A percentile compares a stretch with the other conserved stretches of the same genome.
These are phyloP conservation scores for Sarcophaga variegata DNA, from an alignment of 2,888 invertebrate species.

Conservation along the genomic window DNA sequence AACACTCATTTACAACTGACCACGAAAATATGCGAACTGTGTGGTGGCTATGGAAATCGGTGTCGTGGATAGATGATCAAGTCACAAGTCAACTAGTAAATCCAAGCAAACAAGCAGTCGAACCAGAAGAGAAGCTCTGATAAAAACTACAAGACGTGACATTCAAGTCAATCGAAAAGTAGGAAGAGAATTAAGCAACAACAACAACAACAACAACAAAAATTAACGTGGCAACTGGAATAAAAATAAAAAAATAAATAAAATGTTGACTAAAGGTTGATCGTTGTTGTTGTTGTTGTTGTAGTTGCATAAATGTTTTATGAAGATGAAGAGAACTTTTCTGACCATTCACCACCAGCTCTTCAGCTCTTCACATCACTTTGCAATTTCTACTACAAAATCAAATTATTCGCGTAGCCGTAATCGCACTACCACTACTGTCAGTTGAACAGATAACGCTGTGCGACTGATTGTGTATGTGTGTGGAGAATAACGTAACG, in stretches of 20 bases:
- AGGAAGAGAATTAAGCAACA: neutral
- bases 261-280: slow-evolving; percentile 47
- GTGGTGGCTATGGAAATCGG: slow-evolving; percentile 19
- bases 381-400: slow-evolving; percentile 9
- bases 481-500: neutral
- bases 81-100: slow-evolving; percentile 9
- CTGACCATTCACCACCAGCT: neutral
- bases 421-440: slow-evolving; percentile 12
- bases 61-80: slow-evolving; percentile 18
- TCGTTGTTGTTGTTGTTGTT: neutral
- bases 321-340: slow-evolving; percentile 39
- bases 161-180: slow-evolving; percentile 43
- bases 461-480: neutral
- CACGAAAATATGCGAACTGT: slow-evolving; percentile 41
- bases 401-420: neutral
- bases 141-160: slow-evolving; percentile 57
- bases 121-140: slow-evolving; percentile 35
- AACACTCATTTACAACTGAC: slow-evolving; percentile 42
- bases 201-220: no score
- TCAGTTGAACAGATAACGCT: neutral
- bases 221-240: no score
- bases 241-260: slow-evolving; percentile 10
- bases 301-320: slow-evolving; percentile 29
- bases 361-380: slow-evolving; percentile 9
- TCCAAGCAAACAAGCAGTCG: slow-evolving; percentile 29